Evolutionary conservation across 2,888 invertebrate genomes (phyloP), one percentile per base, ranked within the genome.

Genomic region (Phaedon cochleariae): DNA sequence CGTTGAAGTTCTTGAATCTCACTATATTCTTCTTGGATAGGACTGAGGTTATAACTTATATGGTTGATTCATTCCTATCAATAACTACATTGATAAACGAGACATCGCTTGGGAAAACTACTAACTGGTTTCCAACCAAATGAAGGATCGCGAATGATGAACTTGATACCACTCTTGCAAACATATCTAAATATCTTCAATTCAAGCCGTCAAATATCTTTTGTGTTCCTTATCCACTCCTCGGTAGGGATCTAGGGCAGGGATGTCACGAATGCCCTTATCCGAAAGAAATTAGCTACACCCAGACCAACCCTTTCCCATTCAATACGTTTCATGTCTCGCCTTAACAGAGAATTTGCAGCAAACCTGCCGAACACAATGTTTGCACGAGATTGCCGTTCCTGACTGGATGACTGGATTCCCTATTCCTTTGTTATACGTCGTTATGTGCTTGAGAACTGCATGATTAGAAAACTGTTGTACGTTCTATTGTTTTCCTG

Each of bases 341-440:
- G 10, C 3, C 34, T 12, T 2, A 34, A 2, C 4, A 7, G 7
- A 26, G 26, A 26, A 26, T 3, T 34, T 10, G 34, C 34, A 12
- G 41, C 7, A n/a, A 41, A 41, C 41, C 41, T 41, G n/a, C 41
- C 7, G 37, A 46, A 12, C 29, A 58, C 78, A 81, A 82, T 79
- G 80, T 82, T 81, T 79, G 77, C 73, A 64, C 63, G 77, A 77
- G 77, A 77, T 77, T 76, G 70, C 60, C 70, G 74, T 63, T 74
- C 76, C 34, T 9, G 12, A 10, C 34, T 34, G 10, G 5, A 10
- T n/a, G n/a, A n/a, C n/a, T n/a, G n/a, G n/a, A 34, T 34, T 10
- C 34, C 12, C 34, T 10, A 34, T 34, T 34, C 34, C 34, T 34
- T 34, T 34, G 34, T 34, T 12, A 12, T 34, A 34, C 5, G 6